phyloP scores from a whole-genome alignment of 2,888 invertebrate genomes.

The Cataglyphis cursor region DNA sequence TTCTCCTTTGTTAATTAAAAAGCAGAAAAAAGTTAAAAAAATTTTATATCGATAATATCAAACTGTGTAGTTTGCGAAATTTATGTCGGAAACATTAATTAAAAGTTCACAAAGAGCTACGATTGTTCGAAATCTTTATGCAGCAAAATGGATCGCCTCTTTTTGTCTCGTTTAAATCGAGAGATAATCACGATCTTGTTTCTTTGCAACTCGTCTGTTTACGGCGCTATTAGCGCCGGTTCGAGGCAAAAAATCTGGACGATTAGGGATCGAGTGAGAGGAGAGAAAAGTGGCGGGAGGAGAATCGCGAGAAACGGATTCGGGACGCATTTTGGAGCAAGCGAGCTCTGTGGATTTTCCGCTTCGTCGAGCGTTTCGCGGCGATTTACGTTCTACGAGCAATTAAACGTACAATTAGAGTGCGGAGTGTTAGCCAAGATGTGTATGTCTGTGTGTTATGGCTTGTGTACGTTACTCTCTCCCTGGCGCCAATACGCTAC shows the following conservation, averaged over 20 bases:
- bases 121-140: background rate
- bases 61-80: background rate
- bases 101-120: background rate
- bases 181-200: conserved; percentile 9
- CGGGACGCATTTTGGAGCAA: conserved; percentile 29
- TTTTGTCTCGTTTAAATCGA: background rate
- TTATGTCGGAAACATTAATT: background rate
- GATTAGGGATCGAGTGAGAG: conserved; percentile 16
- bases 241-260: conserved; percentile 1
- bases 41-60: background rate
- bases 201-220: conserved; percentile 9
- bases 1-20: background rate
- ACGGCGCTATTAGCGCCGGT: background rate
- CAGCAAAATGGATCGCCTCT: background rate
- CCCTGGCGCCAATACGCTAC: conserved; percentile 9
- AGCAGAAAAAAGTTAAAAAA: background rate
- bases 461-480: conserved; percentile 10
- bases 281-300: background rate
- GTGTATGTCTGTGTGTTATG: background rate
- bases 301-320: conserved; percentile 21
- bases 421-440: conserved; percentile 15
- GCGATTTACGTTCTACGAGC: conserved; percentile 51
- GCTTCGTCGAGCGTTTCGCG: conserved; percentile 30
- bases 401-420: conserved; percentile 45
- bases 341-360: conserved; percentile 32